phyloP scores from a whole-genome alignment of 64 coral and sea anemone species.

The Catalaphyllia jardinei region DNA sequence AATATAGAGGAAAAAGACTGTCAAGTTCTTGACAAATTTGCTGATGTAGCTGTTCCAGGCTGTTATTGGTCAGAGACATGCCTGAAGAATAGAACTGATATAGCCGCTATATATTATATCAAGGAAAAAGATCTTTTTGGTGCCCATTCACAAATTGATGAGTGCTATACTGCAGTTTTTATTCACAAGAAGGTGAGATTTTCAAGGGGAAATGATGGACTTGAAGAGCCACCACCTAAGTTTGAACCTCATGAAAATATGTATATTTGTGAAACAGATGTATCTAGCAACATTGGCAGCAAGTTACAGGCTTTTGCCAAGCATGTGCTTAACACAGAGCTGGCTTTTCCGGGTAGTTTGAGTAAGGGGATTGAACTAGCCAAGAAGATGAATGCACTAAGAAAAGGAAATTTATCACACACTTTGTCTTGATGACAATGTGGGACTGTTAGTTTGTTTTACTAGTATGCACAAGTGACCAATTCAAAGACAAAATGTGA shows the following conservation, averaged over 20 bases:
- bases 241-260: conserved; percentile 62
- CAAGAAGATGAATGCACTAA: not conserved
- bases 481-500: not conserved
- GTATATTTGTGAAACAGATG: conserved; percentile 30
- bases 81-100: conserved; percentile 53
- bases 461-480: not conserved
- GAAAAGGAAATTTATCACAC: conserved; percentile 13
- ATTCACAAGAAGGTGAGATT: conserved; percentile 85
- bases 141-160: conserved; percentile 64
- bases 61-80: conserved; percentile 86
- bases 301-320: not conserved
- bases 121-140: conserved; percentile 80
- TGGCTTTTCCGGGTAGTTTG: not conserved
- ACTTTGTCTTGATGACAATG: not conserved
- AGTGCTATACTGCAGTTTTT: conserved; percentile 83
- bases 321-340: not conserved
- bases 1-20: conserved; percentile 81
- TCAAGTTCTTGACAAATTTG: conserved; percentile 36
- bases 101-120: conserved; percentile 88
- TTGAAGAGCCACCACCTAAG: conserved; percentile 8
- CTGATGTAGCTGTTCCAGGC: conserved; percentile 25
- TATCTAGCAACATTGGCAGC: not conserved
- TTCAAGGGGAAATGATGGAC: conserved; percentile 30
- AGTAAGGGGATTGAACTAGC: conserved; percentile 3
- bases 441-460: not conserved